Conservation (phyloP, 2,113 vertebrate genomes). For the Sardina pilchardus region DNA sequence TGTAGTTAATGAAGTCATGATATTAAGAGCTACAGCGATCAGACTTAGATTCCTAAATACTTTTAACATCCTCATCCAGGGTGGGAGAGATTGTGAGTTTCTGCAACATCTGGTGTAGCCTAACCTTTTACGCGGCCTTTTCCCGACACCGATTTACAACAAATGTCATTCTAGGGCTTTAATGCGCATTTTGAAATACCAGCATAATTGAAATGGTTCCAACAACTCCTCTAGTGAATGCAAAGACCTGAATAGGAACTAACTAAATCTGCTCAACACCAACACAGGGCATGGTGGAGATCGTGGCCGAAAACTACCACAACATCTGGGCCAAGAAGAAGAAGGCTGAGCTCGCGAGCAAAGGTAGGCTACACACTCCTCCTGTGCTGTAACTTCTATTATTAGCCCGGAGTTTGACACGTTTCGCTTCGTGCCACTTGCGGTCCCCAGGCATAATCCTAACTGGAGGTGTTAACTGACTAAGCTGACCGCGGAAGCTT, state of each 20-base stretch:
- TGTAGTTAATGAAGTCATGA: too few relatives aligned
- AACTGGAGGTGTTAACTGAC: not conserved
- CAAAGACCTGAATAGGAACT: not conserved
- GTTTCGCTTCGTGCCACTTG: not conserved
- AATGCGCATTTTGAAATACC: not conserved
- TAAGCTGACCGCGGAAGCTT: not conserved
- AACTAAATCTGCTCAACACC: not conserved
- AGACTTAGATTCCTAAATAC: not conserved
- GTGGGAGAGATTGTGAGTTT: not conserved
- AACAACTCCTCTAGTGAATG: not conserved
- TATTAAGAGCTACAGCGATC: not conserved
- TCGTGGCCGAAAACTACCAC: slow-evolving; percentile 97
- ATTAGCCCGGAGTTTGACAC: not conserved
- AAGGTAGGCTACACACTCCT: slow-evolving; percentile 69
- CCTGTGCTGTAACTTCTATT: not conserved
- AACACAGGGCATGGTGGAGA: slow-evolving; percentile 89
- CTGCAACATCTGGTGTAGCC: not conserved
- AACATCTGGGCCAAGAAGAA: slow-evolving; percentile 99
- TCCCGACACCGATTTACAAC: not conserved
- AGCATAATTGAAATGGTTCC: not conserved
- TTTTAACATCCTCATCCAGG: not conserved
- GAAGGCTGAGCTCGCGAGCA: slow-evolving; percentile 88
- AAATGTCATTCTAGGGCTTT: not conserved
- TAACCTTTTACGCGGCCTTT: not conserved
- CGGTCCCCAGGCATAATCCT: not conserved